Base-by-base conservation (phyloP, 2,113 vertebrate species). In the Zosterops pallidus region DNA sequence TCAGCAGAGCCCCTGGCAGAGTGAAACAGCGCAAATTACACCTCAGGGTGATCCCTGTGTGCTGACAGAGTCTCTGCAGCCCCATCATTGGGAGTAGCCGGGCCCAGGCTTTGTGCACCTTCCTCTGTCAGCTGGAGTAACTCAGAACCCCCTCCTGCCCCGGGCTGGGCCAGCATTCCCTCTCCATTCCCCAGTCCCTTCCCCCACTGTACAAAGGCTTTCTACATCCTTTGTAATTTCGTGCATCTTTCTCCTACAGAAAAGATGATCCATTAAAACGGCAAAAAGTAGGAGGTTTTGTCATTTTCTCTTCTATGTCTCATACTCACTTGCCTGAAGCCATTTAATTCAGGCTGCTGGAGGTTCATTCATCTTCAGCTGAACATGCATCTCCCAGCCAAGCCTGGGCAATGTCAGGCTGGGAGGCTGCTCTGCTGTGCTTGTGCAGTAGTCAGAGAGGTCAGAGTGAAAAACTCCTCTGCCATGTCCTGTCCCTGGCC, bases 21-120 rank as follows among this genome's bases (percentile, higher is more conserved):
- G 49, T 28, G 23, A 59, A 33, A 7, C 41, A 35, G 46, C 2
- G 7, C 31, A 39, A 72, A 42, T 62, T 20, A 9, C 5, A 3
- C 46, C 74, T 41, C 1, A 3, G 3, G 49, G 49, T 1, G 2
- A 75, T 65, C 3, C 0, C 2, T 31, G 19, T 14, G 14, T 23
- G 10, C 67, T 53, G 53, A 28, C 19, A 9, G 81, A 79, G 35
- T 6, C 65, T 69, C 62, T 15, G 31, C 77, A 84, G 42, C 31
- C 53, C 15, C 7, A 2, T 22, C 11, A 6, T 5, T 22, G 0
- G 29, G 24, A 31, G 23, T 1, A 67, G 28, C 57, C 7, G 24
- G 19, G 33, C 55, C 18, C 28, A 19, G 60, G 46, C 26, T 56
- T 26, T 65, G 63, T 69, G 53, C 60, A 6, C 2, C 14, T 26